Percentiles rank a stretch among this genome's conserved stretches.
phyloP scores from a whole-genome alignment of 1,140 invertebrate genomes.

The Paralvinella palmiformis region DNA sequence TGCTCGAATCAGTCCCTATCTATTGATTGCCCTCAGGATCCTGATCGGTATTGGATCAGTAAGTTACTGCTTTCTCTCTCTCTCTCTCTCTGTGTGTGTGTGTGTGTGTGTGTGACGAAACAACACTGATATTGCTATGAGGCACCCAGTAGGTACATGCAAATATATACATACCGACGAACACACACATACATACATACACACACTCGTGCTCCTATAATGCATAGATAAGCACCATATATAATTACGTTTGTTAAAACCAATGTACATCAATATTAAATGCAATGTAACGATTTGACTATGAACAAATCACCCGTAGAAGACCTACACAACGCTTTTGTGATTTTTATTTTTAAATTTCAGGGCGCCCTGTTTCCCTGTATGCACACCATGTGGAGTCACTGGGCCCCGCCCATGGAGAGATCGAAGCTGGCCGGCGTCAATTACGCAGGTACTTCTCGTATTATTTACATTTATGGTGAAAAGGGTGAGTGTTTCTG shows the following conservation, averaged over 20 bases:
- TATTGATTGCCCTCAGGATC: conserved; percentile 40
- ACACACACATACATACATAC: too few species aligned
- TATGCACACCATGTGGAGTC: conserved; percentile 26
- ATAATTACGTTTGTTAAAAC: too few species aligned
- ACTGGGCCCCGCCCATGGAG: conserved; percentile 30
- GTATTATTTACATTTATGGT: neutral
- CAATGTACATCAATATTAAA: neutral
- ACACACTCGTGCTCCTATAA: too few species aligned
- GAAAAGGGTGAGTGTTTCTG: neutral
- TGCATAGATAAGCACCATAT: too few species aligned
- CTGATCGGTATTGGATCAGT: conserved; percentile 43
- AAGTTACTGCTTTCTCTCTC: conserved; percentile 22
- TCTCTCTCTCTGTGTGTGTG: too few species aligned
- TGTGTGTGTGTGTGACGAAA: too few species aligned
- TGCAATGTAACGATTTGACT: neutral
- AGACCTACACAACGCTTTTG: conserved; percentile 1
- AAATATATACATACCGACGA: too few species aligned
- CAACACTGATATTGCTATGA: too few species aligned
- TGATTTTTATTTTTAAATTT: neutral
- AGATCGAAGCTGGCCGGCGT: conserved; percentile 26
- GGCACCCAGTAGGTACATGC: too few species aligned
- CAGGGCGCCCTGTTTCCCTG: conserved; percentile 27
- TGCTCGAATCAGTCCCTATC: conserved; percentile 30
- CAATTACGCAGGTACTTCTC: conserved; percentile 24
- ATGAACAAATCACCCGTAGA: neutral